Conservation (phyloP, 2,113 vertebrate genomes). For the Spheniscus mendiculus region DNA sequence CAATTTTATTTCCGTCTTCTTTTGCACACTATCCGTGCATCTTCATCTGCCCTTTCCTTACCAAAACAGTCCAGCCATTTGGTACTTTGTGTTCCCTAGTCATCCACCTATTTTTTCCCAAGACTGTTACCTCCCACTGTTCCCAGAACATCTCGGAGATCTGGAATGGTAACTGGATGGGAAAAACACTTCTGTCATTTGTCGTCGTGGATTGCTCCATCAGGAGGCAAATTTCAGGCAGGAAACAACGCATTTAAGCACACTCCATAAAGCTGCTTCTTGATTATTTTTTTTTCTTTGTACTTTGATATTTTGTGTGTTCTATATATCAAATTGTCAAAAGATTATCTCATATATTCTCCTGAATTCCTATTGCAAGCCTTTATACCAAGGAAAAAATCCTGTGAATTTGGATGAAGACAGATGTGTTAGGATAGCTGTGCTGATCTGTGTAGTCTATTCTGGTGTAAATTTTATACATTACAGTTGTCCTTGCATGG, state of each 20-base stretch:
- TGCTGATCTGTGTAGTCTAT: background rate
- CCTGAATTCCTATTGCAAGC: background rate
- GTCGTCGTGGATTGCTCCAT: background rate
- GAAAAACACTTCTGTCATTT: background rate
- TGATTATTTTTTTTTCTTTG: background rate
- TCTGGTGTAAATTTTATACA: background rate
- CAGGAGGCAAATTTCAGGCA: background rate
- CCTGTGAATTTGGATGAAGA: background rate
- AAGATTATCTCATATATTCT: background rate
- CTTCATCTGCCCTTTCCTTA: background rate
- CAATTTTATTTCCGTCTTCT: background rate
- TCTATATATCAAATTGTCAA: background rate
- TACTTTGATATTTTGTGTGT: background rate
- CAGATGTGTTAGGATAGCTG: background rate
- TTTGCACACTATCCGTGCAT: rapidly evolving
- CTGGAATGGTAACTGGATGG: background rate
- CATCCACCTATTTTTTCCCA: background rate
- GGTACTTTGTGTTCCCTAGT: background rate
- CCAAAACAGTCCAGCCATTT: background rate
- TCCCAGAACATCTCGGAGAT: background rate
- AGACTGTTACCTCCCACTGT: background rate
- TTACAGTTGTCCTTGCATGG: background rate
- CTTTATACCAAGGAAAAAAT: background rate
- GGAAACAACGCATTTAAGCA: background rate
- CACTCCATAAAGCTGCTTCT: background rate